Conservation (phyloP, 2,888 invertebrate species). For the Rhabditoides inermis region DNA sequence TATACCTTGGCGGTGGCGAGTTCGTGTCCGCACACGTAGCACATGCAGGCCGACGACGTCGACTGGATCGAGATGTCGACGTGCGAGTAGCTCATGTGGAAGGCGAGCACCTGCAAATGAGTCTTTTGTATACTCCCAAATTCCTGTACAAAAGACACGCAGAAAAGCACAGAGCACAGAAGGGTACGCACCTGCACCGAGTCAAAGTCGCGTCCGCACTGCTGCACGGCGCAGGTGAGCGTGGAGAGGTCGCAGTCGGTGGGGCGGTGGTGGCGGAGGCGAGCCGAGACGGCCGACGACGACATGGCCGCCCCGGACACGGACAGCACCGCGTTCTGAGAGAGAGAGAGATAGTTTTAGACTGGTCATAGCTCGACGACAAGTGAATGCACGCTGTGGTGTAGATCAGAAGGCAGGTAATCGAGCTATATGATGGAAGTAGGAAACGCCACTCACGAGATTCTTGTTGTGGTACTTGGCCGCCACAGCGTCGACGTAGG, state of each 20-base stretch:
- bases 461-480: no score
- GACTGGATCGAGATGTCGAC: slow-evolving; percentile 15
- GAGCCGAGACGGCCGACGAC: no score
- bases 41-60: slow-evolving; percentile 9
- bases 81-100: slow-evolving; percentile 28
- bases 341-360: no score
- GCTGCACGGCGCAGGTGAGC: slow-evolving; percentile 1
- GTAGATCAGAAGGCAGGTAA: no score
- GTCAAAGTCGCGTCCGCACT: slow-evolving; percentile 3
- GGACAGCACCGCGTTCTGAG: no score
- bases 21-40: slow-evolving; percentile 25
- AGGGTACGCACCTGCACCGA: slow-evolving; percentile 1
- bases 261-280: no score
- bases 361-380: no score
- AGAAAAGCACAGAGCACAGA: not conserved
- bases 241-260: not conserved
- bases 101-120: slow-evolving; percentile 22
- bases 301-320: no score
- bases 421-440: no score
- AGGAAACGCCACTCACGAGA: no score
- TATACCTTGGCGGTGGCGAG: slow-evolving; percentile 19
- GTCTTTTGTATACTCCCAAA: not conserved
- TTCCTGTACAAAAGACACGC: not conserved
- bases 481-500: no score
- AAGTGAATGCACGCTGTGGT: no score